Conservation (phyloP, 2,113 vertebrate species). For the Prionailurus viverrinus region DNA sequence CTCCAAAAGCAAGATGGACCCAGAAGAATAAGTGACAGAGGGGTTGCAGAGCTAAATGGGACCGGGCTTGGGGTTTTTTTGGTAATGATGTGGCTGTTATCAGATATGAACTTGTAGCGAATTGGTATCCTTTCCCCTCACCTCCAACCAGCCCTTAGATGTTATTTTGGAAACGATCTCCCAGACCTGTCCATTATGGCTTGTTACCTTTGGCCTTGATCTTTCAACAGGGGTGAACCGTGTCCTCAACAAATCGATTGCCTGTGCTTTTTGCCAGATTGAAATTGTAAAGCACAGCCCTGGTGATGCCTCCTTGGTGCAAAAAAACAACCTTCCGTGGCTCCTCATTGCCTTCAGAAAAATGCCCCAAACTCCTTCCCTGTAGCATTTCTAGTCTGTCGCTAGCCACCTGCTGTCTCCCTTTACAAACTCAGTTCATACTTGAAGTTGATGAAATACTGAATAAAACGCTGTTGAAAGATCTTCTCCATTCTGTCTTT, state of each 20-base stretch:
- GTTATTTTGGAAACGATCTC: not conserved
- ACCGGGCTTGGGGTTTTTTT: not conserved
- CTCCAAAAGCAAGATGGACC: not conserved
- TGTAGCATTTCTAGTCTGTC: not conserved
- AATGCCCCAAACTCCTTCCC: not conserved
- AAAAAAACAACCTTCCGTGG: not conserved
- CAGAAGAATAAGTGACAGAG: not conserved
- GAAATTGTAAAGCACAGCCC: not conserved
- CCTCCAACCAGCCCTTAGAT: not conserved
- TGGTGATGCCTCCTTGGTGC: accelerated
- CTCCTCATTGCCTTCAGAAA: not conserved
- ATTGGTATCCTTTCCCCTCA: too few relatives aligned
- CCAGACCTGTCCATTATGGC: not conserved
- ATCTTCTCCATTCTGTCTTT: not conserved
- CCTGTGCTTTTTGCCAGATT: not conserved
- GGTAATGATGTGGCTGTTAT: accelerated
- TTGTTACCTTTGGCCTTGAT: not conserved
- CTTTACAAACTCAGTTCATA: not conserved
- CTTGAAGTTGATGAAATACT: not conserved
- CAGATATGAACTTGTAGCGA: not conserved
- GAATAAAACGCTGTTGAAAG: not conserved
- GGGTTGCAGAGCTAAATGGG: not conserved
- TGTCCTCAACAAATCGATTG: not conserved
- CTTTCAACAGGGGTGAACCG: not conserved
- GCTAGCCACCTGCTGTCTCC: not conserved